A percentile compares a stretch with the other conserved stretches of the same genome.
These are phyloP conservation scores for Istiophorus platypterus DNA, from an alignment of 2,113 vertebrate species.

Conservation along the genomic window DNA sequence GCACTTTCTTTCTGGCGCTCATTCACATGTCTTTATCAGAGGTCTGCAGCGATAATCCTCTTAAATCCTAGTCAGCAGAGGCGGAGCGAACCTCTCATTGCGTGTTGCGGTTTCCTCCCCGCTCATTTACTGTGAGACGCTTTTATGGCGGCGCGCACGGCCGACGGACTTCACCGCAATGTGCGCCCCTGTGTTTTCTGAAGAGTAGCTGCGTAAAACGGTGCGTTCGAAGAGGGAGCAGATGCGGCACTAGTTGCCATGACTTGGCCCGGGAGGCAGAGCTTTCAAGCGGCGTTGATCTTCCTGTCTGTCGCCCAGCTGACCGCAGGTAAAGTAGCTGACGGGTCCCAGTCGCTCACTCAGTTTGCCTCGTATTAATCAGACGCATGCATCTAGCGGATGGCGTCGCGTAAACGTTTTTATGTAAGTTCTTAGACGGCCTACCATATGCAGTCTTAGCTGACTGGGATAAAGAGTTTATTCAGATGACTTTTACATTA, in stretches of 20 bases:
- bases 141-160: conserved; percentile 32
- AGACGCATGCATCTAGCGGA: not conserved
- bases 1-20: conserved; percentile 45
- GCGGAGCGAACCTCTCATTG: conserved; percentile 74
- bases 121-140: conserved; percentile 50
- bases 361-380: not conserved
- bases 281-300: conserved; percentile 78
- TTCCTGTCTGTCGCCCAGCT: conserved; percentile 79
- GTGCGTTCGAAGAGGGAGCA: conserved; percentile 53
- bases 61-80: conserved; percentile 73
- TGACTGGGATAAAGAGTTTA: not conserved
- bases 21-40: conserved; percentile 75
- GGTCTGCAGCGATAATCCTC: conserved; percentile 79
- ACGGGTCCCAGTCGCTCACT: not conserved
- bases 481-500: not conserved
- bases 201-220: conserved; percentile 44
- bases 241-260: conserved; percentile 76
- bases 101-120: conserved; percentile 49
- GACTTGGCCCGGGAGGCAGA: conserved; percentile 74
- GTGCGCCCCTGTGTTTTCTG: conserved; percentile 19
- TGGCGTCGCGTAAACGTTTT: not conserved
- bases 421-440: not conserved
- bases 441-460: not conserved
- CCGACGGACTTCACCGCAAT: conserved; percentile 41
- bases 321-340: conserved; percentile 76